Evolutionary conservation across 2,888 invertebrate genomes (phyloP).

Genomic region (Tricholauxania praeusta): DNA sequence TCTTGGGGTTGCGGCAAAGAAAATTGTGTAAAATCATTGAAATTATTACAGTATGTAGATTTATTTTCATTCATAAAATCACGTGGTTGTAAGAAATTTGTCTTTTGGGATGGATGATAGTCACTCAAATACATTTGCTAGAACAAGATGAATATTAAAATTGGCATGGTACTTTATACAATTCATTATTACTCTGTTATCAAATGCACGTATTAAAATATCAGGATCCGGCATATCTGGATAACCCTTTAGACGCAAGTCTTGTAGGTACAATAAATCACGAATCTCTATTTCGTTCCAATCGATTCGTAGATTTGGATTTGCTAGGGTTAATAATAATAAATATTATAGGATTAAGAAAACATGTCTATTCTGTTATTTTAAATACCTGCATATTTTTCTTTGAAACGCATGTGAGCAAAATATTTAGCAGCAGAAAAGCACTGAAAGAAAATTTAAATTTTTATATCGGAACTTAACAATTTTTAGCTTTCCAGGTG

Average conservation of each 20-base stretch:
- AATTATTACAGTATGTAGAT: constrained; percentile 14
- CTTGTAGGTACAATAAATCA: constrained; percentile 27
- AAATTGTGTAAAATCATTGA: constrained; percentile 23
- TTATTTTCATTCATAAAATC: constrained; percentile 21
- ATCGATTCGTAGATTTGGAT: constrained; percentile 18
- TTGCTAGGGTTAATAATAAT: background rate
- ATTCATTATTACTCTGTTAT: constrained; percentile 13
- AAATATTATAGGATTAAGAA: background rate
- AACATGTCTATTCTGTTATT: background rate
- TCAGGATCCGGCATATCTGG: constrained; percentile 33
- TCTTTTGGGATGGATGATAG: constrained; percentile 14
- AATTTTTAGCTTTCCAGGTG: background rate
- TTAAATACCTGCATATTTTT: constrained; percentile 24
- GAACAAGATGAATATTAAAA: too few species aligned
- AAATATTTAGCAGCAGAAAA: constrained; percentile 34
- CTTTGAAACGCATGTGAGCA: constrained; percentile 30
- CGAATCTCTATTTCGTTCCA: constrained; percentile 35
- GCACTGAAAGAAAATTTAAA: constrained; percentile 10
- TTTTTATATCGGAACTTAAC: background rate
- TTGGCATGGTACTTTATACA: background rate
- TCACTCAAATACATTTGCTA: constrained; percentile 33
- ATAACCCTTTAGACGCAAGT: constrained; percentile 24
- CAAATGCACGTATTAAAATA: constrained; percentile 24
- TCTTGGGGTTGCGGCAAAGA: constrained; percentile 18
- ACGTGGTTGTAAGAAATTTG: constrained; percentile 4